Conservation (phyloP, 2,113 vertebrate species). For the Paradoxurus hermaphroditus region DNA sequence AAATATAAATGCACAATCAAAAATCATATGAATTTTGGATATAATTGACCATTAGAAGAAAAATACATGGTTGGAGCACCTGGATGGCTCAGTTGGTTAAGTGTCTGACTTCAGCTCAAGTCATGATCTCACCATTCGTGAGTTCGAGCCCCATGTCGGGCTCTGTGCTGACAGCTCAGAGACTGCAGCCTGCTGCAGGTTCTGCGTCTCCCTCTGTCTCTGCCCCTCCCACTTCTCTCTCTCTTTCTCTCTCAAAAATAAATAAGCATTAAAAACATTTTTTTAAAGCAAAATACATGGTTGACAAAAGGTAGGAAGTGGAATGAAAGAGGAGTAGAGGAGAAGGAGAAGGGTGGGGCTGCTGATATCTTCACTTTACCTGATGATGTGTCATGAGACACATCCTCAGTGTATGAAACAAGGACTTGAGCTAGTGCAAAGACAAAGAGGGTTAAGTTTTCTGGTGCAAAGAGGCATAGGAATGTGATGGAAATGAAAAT, state of each 20-base stretch:
- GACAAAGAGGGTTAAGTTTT: not conserved
- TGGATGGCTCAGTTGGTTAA: too few species aligned
- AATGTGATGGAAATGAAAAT: not conserved
- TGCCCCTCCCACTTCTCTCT: too few species aligned
- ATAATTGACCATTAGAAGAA: not conserved
- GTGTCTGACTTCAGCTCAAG: too few species aligned
- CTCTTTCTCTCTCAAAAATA: too few species aligned
- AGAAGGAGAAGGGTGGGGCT: not conserved
- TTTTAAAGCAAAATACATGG: not conserved
- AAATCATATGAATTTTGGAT: not conserved
- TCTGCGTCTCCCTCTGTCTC: too few species aligned
- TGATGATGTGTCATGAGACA: not conserved
- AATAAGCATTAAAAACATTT: too few species aligned
- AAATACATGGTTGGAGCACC: not conserved
- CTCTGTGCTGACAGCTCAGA: too few species aligned
- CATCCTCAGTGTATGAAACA: not conserved
- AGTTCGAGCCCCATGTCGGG: too few species aligned
- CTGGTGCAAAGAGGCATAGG: not conserved
- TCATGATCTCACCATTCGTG: too few species aligned
- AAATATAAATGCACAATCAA: not conserved
- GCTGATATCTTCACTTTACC: not conserved
- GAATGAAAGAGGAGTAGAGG: too few species aligned
- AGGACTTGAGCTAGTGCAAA: not conserved
- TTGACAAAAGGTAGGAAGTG: not conserved
- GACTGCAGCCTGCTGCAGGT: too few species aligned